phyloP scores from a whole-genome alignment of 2,113 vertebrate species.

The Microtus pennsylvanicus region DNA sequence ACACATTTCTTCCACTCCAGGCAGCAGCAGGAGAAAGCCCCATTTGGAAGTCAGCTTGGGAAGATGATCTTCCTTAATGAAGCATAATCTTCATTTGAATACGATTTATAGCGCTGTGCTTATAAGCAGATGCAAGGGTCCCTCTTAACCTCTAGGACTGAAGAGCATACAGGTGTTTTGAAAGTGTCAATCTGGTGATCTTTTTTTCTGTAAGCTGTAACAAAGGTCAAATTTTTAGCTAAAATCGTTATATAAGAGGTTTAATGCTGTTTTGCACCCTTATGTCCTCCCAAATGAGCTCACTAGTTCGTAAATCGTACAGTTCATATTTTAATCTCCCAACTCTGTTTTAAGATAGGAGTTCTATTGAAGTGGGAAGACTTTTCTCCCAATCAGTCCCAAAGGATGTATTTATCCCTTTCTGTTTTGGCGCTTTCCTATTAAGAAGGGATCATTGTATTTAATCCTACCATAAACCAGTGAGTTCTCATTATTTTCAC shows the following conservation, averaged over 20 bases:
- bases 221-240: constrained; percentile 38
- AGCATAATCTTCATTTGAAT: constrained; percentile 70
- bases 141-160: constrained; percentile 24
- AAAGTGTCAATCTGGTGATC: background rate
- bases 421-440: constrained; percentile 1
- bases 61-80: constrained; percentile 66
- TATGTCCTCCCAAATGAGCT: constrained; percentile 7
- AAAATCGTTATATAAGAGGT: constrained; percentile 54
- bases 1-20: constrained; percentile 24
- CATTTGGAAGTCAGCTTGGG: constrained; percentile 69
- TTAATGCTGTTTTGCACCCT: background rate
- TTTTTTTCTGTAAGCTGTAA: background rate
- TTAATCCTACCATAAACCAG: constrained; percentile 3
- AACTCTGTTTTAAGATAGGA: constrained; percentile 34
- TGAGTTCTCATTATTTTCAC: constrained; percentile 3
- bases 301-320: background rate
- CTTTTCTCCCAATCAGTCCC: constrained; percentile 15
- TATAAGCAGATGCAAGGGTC: constrained; percentile 79
- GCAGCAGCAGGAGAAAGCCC: constrained; percentile 64
- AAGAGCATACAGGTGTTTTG: constrained; percentile 34
- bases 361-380: constrained; percentile 40
- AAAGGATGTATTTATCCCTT: constrained; percentile 1
- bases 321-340: constrained; percentile 56
- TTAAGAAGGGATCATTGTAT: background rate
- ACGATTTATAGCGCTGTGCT: constrained; percentile 79